Percentiles rank a stretch among this genome's conserved stretches.
Evolutionary conservation across 2,888 invertebrate species (phyloP).

Genomic region (Acrobasis suavella): DNA sequence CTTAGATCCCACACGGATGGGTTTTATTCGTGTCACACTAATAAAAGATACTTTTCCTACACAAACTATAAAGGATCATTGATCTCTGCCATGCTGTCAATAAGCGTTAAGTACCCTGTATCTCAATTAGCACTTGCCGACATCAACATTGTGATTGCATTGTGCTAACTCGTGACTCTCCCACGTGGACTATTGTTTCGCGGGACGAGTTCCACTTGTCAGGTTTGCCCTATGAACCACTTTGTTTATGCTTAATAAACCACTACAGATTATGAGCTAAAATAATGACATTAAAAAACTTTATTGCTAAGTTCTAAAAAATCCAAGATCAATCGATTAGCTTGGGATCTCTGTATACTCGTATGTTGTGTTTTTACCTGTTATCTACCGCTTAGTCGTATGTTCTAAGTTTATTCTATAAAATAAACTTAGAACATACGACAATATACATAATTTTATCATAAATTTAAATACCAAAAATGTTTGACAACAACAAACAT

Average conservation of each 20-base stretch:
- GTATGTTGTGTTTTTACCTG: no score
- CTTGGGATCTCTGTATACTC: no score
- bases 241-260: background rate
- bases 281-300: background rate
- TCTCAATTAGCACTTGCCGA: background rate
- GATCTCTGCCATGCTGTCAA: background rate
- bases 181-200: constrained; percentile 2
- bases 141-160: background rate
- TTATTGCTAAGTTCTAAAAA: background rate
- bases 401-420: no score
- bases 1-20: no score
- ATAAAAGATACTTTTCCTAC: no score
- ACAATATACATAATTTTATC: no score
- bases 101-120: background rate
- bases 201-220: background rate
- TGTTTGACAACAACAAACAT: no score
- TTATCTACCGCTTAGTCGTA: no score
- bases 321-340: no score
- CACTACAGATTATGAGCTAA: background rate
- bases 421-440: no score
- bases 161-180: constrained; percentile 5
- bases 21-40: no score
- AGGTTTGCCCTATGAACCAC: background rate
- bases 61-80: background rate
- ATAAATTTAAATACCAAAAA: no score